Evolutionary conservation across 2,888 invertebrate species (phyloP), one percentile per base, ranked within the genome.

Genomic region (Dendrolimus houi): DNA sequence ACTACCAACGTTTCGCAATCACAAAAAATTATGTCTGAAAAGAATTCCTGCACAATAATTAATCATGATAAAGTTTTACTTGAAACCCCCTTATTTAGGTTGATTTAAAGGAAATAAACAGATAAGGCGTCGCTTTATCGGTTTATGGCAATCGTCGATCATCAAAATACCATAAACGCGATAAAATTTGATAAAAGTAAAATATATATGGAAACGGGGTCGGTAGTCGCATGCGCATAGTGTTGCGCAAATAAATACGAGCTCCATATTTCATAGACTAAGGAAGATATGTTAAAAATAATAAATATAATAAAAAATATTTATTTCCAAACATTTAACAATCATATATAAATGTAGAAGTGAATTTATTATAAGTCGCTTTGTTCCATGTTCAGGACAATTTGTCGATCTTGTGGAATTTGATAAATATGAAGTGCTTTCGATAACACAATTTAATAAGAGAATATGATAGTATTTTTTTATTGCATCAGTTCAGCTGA

Each of bases 101-200:
- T 74, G 72, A 73, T 70, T 71, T 70, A 70, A 72, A 71, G 65
- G 60, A 59, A 56, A 56, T 53, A 65, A 67, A 67, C 61, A 70
- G 67, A 73, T 70, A 71, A 62, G 52, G 56, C 47, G 47, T 47
- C 60, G 62, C 57, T 54, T 56, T 66, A 70, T 74, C 70, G 59
- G 55, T 73, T 70, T 74, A 77, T 74, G 69, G 65, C 67, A 65
- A 76, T 74, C 71, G 68, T 73, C 69, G 71, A 74, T 70, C 73
- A 74, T 74, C 47, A 47, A 47, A 47, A 47, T 47, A 10, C 12
- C 8, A 47, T 47, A 47, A 47, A 47, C 2, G 6, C 12, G 47
- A 47, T 47, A 47, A 47, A 47, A 10, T 9, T 0, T 47, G 47
- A 47, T 47, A 47, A 47, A 47, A 29, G 29, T 29, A 29, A 29